Percentiles rank a stretch among this genome's conserved stretches.
Conservation (phyloP, 2,113 vertebrate genomes). For the Pica pica region DNA sequence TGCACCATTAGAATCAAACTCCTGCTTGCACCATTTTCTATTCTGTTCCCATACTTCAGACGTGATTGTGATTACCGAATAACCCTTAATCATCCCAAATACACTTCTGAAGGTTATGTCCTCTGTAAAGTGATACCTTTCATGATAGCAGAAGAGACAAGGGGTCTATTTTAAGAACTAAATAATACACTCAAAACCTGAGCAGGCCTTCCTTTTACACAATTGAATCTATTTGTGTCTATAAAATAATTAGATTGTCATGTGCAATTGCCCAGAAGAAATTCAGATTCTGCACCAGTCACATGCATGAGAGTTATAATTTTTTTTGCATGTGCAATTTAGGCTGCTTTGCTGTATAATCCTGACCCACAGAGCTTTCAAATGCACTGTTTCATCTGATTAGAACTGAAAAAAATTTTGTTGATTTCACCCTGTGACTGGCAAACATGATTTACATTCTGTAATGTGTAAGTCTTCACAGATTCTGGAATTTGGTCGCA, state of each 20-base stretch:
- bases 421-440: neutral
- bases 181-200: neutral
- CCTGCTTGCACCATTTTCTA: neutral
- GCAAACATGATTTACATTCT: neutral
- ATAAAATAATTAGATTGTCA: neutral
- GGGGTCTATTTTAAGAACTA: neutral
- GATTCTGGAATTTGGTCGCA: neutral
- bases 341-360: neutral
- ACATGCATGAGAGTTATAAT: neutral
- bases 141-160: neutral
- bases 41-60: neutral
- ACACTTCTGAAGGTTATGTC: neutral
- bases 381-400: neutral
- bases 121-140: neutral
- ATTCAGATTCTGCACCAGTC: neutral
- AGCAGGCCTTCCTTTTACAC: neutral
- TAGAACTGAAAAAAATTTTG: neutral
- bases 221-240: neutral
- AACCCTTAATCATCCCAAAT: neutral
- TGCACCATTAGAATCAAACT: neutral
- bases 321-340: neutral
- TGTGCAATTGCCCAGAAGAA: neutral
- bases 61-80: neutral
- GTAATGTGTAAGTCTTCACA: neutral
- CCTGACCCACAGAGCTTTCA: neutral